Base-by-base conservation (phyloP, 2,888 invertebrate species). In the Andrena fulva region DNA sequence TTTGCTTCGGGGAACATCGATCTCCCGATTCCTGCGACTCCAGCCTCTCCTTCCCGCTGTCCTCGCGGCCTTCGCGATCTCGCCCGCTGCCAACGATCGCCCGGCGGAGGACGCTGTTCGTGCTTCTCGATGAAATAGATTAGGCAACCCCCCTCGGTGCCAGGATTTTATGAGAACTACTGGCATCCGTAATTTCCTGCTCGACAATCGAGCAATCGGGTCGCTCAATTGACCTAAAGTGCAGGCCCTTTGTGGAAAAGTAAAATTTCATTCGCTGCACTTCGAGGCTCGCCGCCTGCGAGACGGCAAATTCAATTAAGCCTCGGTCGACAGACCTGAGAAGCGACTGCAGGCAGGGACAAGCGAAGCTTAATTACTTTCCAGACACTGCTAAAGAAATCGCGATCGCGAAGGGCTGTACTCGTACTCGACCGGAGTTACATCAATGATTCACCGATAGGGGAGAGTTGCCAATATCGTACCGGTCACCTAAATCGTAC, bases 231-330 rank as follows among this genome's bases (percentile, higher is more conserved):
- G 52, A 66, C n/a, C 31, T 54, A 62, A 75, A 78, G 77, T 68
- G 67, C 67, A 66, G 29, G 35, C 60, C 64, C 64, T 67, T 74
- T 74, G 66, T 50, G 60, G 7, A 52, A 52, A 54, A 67, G 77
- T 74, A 74, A 77, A 77, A 75, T 75, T 78, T 75, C 75, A 75
- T 75, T 75, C 31, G 67, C 48, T 59, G 54, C 42, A 29, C n/a
- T 12, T 3, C 31, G 63, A 2, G 20, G 29, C 50, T 5, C 20
- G 20, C n/a, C n/a, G 27, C 16, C 50, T 66, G 42, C 16, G 24
- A 63, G 68, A 75, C 33, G 35, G 63, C 16, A 68, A 69, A 78
- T 75, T 62, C 67, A 78, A 78, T 78, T 76, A 76, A 78, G 67
- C 54, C 75, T 63, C 67, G 10, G 29, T 35, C n/a, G 67, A 54